phyloP scores from a whole-genome alignment of 2,113 vertebrate species.

The Gobio gobio region DNA sequence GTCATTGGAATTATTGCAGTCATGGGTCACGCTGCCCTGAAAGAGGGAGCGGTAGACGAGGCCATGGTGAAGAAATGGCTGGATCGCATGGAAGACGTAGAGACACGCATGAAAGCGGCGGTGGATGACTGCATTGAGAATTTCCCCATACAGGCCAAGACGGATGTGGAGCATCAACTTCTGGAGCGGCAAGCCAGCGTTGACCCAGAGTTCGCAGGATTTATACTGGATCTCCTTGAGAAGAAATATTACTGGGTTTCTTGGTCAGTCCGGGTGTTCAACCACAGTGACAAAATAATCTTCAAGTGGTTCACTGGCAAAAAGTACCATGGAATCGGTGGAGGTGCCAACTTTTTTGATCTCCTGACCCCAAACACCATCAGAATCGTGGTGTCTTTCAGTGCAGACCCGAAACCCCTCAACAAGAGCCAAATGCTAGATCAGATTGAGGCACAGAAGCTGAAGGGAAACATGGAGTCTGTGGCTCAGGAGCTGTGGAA shows the following conservation, averaged over 20 bases:
- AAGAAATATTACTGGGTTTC: constrained; percentile 81
- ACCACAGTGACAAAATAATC: constrained; percentile 66
- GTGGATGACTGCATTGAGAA: constrained; percentile 78
- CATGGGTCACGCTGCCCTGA: constrained; percentile 77
- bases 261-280: constrained; percentile 78
- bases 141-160: constrained; percentile 75
- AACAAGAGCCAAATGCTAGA: constrained; percentile 73
- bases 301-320: constrained; percentile 80
- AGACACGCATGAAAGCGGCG: constrained; percentile 77
- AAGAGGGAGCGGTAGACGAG: constrained; percentile 70
- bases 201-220: constrained; percentile 63
- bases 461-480: constrained; percentile 75
- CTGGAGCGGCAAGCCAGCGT: constrained; percentile 61
- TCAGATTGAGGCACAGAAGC: constrained; percentile 70
- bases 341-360: constrained; percentile 75
- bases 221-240: constrained; percentile 65
- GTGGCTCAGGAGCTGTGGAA: constrained; percentile 69
- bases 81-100: constrained; percentile 74
- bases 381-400: constrained; percentile 78
- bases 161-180: constrained; percentile 70
- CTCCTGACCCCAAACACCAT: constrained; percentile 73
- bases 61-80: constrained; percentile 78
- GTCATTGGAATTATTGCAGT: constrained; percentile 78
- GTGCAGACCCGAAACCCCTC: constrained; percentile 70
- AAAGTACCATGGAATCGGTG: constrained; percentile 72